Conservation (phyloP, 2,888 invertebrate genomes). For the Laspeyria flexula region DNA sequence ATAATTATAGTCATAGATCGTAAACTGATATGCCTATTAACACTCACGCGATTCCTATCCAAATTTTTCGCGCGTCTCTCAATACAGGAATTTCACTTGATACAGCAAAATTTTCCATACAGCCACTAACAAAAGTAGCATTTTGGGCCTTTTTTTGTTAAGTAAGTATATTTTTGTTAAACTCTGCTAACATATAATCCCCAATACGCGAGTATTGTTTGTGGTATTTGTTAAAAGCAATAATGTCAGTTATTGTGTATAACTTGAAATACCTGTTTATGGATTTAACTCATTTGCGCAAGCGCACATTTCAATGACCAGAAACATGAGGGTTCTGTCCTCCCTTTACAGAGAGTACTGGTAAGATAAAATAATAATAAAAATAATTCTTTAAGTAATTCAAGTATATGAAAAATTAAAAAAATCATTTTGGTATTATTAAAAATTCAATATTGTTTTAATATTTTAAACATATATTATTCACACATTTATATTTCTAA, state of each 20-base stretch:
- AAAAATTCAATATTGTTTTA: too few species aligned
- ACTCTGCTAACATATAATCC: conserved; percentile 33
- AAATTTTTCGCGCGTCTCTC: too few species aligned
- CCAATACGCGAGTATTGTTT: conserved; percentile 9
- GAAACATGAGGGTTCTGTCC: conserved; percentile 1
- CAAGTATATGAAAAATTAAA: too few species aligned
- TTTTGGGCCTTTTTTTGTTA: not conserved
- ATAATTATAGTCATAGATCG: too few species aligned
- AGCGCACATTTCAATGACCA: not conserved
- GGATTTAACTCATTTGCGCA: conserved; percentile 9
- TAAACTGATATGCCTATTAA: too few species aligned
- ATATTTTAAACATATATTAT: too few species aligned
- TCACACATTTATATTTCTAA: too few species aligned
- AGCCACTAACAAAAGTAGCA: too few species aligned
- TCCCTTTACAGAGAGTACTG: conserved; percentile 1
- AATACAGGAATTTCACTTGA: too few species aligned
- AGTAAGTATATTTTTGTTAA: not conserved
- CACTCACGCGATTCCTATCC: too few species aligned
- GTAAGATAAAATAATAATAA: not conserved
- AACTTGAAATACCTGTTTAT: conserved; percentile 40
- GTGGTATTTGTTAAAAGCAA: conserved; percentile 10
- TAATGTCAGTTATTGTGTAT: conserved; percentile 18
- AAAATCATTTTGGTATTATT: too few species aligned
- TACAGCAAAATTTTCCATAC: too few species aligned
- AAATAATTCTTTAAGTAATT: not conserved